These are phyloP conservation scores for Micronycteris hirsuta DNA, from an alignment of 2,113 vertebrate species.

Conservation along the genomic window DNA sequence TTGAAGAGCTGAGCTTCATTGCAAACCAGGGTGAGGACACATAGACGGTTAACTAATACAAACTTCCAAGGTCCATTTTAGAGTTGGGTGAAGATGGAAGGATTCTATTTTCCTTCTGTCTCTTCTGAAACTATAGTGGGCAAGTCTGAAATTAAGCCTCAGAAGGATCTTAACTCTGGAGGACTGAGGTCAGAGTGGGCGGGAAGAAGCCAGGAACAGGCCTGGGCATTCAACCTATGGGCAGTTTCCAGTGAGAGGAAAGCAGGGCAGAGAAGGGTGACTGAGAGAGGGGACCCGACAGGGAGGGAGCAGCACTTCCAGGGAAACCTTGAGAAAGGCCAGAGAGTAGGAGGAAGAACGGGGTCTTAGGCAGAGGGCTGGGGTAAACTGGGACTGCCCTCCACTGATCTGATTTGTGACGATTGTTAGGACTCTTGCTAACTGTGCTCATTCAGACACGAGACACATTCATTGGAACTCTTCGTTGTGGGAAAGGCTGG, in stretches of 20 bases:
- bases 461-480: neutral
- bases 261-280: neutral
- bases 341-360: neutral
- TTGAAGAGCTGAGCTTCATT: neutral
- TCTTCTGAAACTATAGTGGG: neutral
- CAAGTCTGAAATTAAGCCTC: neutral
- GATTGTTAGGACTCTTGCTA: neutral
- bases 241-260: neutral
- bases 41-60: neutral
- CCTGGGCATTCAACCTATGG: neutral
- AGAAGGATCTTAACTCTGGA: neutral
- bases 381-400: neutral
- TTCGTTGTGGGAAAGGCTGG: rapidly evolving
- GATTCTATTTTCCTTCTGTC: neutral
- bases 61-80: neutral
- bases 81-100: neutral
- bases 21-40: neutral
- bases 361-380: neutral
- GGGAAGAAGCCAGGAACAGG: neutral
- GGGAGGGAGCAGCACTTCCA: neutral
- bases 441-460: neutral
- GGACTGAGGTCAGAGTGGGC: neutral
- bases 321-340: neutral
- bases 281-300: neutral
- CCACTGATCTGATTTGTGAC: neutral